A percentile compares a stretch with the other conserved stretches of the same genome.
phyloP scores from a whole-genome alignment of 2,888 invertebrate species.

The Gastracanthus pulcherrimus region DNA sequence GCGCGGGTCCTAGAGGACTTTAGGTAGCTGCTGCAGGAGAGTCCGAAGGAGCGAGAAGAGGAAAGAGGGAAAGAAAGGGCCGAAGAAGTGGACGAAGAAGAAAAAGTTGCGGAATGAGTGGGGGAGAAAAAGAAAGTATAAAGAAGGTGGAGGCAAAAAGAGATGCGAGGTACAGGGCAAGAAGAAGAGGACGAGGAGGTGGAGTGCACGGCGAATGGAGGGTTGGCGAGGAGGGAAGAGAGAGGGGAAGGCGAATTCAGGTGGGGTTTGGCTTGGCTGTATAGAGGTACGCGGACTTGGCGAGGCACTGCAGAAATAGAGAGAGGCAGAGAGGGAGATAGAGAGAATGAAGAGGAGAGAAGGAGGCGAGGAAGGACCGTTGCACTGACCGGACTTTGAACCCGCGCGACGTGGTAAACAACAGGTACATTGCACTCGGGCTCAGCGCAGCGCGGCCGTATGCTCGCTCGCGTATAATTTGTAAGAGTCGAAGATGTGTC shows the following conservation, averaged over 20 bases:
- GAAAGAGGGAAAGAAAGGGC: neutral
- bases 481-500: constrained; percentile 62
- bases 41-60: neutral
- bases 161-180: neutral
- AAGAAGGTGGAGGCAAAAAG: neutral
- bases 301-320: no score
- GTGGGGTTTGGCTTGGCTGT: neutral
- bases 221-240: constrained; percentile 48
- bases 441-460: neutral
- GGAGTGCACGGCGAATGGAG: constrained; percentile 26
- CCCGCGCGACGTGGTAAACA: constrained; percentile 75
- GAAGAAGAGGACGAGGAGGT: neutral
- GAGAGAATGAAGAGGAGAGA: constrained; percentile 1
- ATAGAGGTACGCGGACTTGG: constrained; percentile 12
- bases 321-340: neutral
- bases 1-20: no score
- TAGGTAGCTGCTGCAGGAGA: neutral
- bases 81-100: no score
- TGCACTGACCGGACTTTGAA: constrained; percentile 76
- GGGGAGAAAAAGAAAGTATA: neutral
- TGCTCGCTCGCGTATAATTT: constrained; percentile 65
- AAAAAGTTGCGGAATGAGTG: neutral
- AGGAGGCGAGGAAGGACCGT: constrained; percentile 62
- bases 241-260: neutral
- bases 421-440: constrained; percentile 75